Evolutionary conservation across 2,888 invertebrate genomes (phyloP).

Genomic region (Melipona bicolor): DNA sequence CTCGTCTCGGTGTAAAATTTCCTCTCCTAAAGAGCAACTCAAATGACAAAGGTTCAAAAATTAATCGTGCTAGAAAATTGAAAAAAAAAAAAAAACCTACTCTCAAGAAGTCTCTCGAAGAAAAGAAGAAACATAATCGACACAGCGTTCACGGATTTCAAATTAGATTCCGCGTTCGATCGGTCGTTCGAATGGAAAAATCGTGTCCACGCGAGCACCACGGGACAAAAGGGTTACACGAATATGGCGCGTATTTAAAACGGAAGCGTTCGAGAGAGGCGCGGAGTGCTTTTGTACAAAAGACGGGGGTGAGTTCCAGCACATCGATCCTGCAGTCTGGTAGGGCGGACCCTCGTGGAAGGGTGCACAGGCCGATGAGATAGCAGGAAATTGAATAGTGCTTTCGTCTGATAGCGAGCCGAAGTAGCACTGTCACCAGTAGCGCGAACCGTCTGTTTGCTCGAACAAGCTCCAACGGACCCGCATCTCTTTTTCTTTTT

Average conservation of each 20-base stretch:
- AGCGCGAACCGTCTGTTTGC: constrained; percentile 49
- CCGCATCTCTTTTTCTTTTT: neutral
- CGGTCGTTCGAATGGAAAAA: constrained; percentile 10
- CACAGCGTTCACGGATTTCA: neutral
- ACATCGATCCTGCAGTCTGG: constrained; percentile 64
- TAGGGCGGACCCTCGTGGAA: constrained; percentile 49
- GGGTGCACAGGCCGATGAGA: constrained; percentile 52
- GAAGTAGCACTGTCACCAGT: constrained; percentile 52
- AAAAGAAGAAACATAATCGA: neutral
- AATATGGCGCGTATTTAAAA: constrained; percentile 56
- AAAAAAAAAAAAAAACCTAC: neutral
- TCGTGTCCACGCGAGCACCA: neutral
- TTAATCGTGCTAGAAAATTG: too few relatives aligned
- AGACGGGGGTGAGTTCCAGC: constrained; percentile 39
- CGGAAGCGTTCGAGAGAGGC: constrained; percentile 52
- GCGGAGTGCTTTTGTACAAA: constrained; percentile 43
- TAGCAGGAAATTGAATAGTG: constrained; percentile 68
- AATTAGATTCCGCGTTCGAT: neutral
- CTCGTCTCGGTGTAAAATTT: neutral
- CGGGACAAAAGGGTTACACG: constrained; percentile 17
- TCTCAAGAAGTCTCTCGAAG: neutral
- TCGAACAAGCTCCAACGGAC: constrained; percentile 37
- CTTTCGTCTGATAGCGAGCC: constrained; percentile 53
- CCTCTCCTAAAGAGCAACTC: too few relatives aligned
- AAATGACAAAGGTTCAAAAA: too few relatives aligned